A percentile compares a stretch with the other conserved stretches of the same genome.
phyloP scores from a whole-genome alignment of 2,113 vertebrate genomes.

The Eonycteris spelaea region DNA sequence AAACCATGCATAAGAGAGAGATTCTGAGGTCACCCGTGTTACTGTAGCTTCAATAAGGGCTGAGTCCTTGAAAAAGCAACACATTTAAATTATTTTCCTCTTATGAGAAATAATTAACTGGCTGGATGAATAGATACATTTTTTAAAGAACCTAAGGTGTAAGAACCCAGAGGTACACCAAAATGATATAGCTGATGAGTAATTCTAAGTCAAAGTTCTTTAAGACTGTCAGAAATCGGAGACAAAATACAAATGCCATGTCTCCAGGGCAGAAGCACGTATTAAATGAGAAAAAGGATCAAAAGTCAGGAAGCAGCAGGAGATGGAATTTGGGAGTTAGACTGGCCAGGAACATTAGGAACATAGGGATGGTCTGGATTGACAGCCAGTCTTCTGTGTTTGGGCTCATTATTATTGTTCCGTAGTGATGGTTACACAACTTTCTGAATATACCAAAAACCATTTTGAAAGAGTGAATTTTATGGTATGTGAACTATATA shows the following conservation, averaged over 20 bases:
- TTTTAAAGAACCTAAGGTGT: background rate
- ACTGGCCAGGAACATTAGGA: background rate
- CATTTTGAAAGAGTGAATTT: background rate
- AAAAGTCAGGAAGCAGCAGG: conserved; percentile 57
- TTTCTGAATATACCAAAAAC: background rate
- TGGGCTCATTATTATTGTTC: background rate
- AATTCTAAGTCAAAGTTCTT: background rate
- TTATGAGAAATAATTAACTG: background rate
- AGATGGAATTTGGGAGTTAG: background rate
- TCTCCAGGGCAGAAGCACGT: background rate
- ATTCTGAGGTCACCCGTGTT: background rate
- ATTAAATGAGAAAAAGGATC: background rate
- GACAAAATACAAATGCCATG: background rate
- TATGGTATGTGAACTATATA: background rate
- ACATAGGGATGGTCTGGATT: background rate
- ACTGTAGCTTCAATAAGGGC: background rate
- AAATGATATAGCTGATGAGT: background rate
- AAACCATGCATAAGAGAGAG: background rate
- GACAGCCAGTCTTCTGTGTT: background rate
- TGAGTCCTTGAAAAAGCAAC: background rate
- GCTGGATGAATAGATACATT: background rate
- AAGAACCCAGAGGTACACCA: background rate
- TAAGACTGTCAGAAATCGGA: background rate
- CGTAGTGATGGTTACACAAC: background rate
- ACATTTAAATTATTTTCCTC: background rate